Base-by-base conservation (phyloP, 2,888 invertebrate species). In the Petrolisthes manimaculis region DNA sequence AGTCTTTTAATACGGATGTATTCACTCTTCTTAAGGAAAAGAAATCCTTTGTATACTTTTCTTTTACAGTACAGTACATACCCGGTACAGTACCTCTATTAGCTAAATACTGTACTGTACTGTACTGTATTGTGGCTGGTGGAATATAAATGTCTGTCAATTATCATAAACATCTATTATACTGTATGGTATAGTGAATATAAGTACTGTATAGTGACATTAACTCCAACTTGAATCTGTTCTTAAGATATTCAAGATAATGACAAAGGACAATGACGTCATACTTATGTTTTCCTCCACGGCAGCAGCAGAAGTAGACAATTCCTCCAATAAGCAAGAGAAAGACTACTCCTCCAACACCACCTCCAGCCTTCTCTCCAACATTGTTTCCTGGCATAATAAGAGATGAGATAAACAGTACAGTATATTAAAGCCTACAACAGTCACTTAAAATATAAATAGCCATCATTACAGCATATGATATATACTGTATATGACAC, bases 271-370 rank as follows among this genome's bases (percentile, higher is more conserved):
- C n/a, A 79, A 21, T 24, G 14, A 54, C 53, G 9, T 55, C 91
- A 78, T 86, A 91, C 91, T 89, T 89, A 56, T 82, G 80, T 71
- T 89, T 91, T 37, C 85, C 89, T 80, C 91, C 91, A 37, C 77
- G 82, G 82, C 86, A 89, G 75, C 91, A 91, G 80, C 91, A 91
- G 85, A 88, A 91, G 89, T 91, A 91, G 80, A 91, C 88, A 56
- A 91, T 80, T 14, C 80, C 89, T 21, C 89, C 88, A 6, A 91
- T 86, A 3, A 91, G 75, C 21, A 91, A 80, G 4, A 91, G 82
- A 6, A 89, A 86, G 53, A 91, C 51, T 4, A 88, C 83, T 5
- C 91, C 91, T 18, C 91, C 91, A 14, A 86, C 86, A 55, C 91
- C 88, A 14, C 91, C 91, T 12, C 91, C 91, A 54, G 86, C 91